Evolutionary conservation across 2,797 vertebrate species (phyloP).

Genomic region (Lophura swinhoii): DNA sequence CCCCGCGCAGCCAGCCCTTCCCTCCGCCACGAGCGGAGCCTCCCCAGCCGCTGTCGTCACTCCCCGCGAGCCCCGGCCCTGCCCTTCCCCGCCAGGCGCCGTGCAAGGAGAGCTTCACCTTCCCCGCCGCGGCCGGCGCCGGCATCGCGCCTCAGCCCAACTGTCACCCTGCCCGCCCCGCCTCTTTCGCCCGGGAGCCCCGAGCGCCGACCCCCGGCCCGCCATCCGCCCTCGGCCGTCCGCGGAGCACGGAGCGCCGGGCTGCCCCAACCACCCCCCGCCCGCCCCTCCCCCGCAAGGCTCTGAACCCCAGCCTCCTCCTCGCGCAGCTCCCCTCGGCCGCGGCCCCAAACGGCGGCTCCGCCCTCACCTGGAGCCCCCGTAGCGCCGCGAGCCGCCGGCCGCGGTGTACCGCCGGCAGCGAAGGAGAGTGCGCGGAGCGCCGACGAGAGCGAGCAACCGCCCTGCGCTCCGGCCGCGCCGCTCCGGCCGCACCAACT

Average conservation of each 20-base stretch:
- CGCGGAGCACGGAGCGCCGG: not conserved
- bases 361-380: constrained; percentile 4
- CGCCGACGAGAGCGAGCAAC: not conserved
- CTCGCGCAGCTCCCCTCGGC: not conserved
- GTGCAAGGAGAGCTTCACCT: constrained; percentile 10
- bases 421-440: not conserved
- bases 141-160: not conserved
- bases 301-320: not conserved
- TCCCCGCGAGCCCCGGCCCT: not conserved
- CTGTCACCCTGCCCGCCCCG: not conserved
- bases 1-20: not conserved
- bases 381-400: too few relatives aligned
- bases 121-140: not conserved
- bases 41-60: constrained; percentile 18
- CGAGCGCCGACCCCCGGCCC: not conserved
- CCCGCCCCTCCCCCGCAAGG: not conserved
- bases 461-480: too few relatives aligned
- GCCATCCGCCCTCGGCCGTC: not conserved
- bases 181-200: too few relatives aligned
- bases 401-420: too few relatives aligned
- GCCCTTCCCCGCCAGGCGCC: constrained; percentile 24
- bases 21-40: not conserved
- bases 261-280: not conserved
- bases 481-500: not conserved
- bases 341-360: not conserved